Evolutionary conservation across 2,113 vertebrate genomes (phyloP).

Genomic region (Pao palembangensis): DNA sequence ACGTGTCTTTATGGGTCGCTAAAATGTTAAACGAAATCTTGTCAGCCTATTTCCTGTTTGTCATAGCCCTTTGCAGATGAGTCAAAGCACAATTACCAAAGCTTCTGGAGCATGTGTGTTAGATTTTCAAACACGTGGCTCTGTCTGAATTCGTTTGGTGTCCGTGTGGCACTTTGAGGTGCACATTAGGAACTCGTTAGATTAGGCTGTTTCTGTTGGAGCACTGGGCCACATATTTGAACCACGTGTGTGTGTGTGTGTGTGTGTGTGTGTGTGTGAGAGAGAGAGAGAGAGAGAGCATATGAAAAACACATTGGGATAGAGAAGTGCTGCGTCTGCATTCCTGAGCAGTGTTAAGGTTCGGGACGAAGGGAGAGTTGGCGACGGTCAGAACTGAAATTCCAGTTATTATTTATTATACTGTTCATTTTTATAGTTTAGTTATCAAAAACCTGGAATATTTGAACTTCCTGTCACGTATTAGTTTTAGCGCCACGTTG

Average conservation of each 20-base stretch:
- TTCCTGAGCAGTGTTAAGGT: conserved; percentile 60
- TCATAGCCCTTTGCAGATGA: conserved; percentile 25
- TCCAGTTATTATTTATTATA: conserved; percentile 54
- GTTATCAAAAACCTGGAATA: conserved; percentile 23
- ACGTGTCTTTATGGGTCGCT: too few species aligned
- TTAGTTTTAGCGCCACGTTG: conserved; percentile 32
- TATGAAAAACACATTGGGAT: conserved; percentile 77
- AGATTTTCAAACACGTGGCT: conserved; percentile 58
- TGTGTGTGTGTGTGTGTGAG: conserved; percentile 1
- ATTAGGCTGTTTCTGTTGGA: conserved; percentile 72
- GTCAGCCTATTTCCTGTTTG: conserved; percentile 4
- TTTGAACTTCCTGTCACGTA: conserved; percentile 38
- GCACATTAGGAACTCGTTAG: conserved; percentile 55
- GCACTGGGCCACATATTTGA: conserved; percentile 70
- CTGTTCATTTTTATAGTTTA: conserved; percentile 36
- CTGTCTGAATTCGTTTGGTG: conserved; percentile 55
- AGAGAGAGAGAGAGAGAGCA: conserved; percentile 53
- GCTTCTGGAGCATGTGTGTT: conserved; percentile 58
- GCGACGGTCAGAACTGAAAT: conserved; percentile 51
- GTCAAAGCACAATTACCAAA: conserved; percentile 40
- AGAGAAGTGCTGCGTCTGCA: conserved; percentile 70
- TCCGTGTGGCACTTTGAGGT: conserved; percentile 52
- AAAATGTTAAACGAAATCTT: background rate
- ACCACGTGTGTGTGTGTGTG: conserved; percentile 70
- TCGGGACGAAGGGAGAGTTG: conserved; percentile 37